These are phyloP conservation scores for Agelastica alni DNA, from an alignment of 2,888 invertebrate species.

Conservation along the genomic window DNA sequence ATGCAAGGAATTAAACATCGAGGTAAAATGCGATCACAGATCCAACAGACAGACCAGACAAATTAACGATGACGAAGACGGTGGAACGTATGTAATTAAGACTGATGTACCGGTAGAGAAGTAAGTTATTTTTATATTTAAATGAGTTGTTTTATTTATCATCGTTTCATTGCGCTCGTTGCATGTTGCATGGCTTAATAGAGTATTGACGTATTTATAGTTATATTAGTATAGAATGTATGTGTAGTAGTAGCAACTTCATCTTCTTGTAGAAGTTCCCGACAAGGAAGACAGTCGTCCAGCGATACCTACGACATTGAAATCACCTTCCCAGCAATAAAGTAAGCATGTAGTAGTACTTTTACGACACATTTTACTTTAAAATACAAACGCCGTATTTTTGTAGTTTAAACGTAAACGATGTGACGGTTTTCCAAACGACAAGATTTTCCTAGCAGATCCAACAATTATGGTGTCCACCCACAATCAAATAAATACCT, in stretches of 20 bases:
- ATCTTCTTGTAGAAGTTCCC: constrained; percentile 66
- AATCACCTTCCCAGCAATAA: constrained; percentile 89
- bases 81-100: constrained; percentile 81
- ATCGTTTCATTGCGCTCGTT: not conserved
- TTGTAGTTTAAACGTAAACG: no score
- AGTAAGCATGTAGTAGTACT: constrained; percentile 65
- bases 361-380: constrained; percentile 10
- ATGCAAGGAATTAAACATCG: constrained; percentile 88
- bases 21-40: constrained; percentile 89
- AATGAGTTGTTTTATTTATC: not conserved
- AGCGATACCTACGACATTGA: constrained; percentile 90
- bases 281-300: constrained; percentile 85
- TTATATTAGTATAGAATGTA: constrained; percentile 42
- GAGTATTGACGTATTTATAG: no score
- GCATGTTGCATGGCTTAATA: constrained; percentile 35
- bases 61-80: constrained; percentile 64
- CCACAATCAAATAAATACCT: no score
- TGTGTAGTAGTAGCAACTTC: constrained; percentile 53
- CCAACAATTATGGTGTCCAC: no score
- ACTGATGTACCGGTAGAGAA: constrained; percentile 83
- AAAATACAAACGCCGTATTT: not conserved
- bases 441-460: no score
- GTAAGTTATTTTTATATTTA: constrained; percentile 64
- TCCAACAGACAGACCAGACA: constrained; percentile 69
- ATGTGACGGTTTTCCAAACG: no score